Base-by-base conservation (phyloP, 2,888 invertebrate species). In the Eupeodes latifasciatus region DNA sequence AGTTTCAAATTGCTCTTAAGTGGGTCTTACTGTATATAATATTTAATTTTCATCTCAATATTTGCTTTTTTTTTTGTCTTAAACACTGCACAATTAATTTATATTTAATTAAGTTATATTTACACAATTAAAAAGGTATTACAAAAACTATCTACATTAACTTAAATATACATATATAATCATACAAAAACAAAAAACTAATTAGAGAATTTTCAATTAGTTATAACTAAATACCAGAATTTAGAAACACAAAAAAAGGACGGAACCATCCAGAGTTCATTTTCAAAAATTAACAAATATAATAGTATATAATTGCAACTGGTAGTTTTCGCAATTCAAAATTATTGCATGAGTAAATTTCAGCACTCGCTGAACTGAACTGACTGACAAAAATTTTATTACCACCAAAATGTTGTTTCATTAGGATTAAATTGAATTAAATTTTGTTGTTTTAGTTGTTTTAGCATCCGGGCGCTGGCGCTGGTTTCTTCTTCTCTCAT, bases 351-450 rank as follows among this genome's bases (percentile, higher is more conserved):
- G 67, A 76, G 51, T 47, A 7, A 55, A 81, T 44, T 57, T 71
- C 64, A 75, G 51, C 57, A 53, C 75, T 12, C 3, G 27, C 27
- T 27, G 27, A 27, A 40, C 55, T 80, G 71, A 69, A 27, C 27
- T 27, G 49, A 57, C n/a, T 53, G 75, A 9, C 2, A 27, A 40
- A 77, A 27, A 11, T 67, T 66, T 53, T 12, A 14, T 36, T 36
- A 1, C 67, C 74, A 61, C 55, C 55, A 59, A 69, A 79, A 80
- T 80, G 80, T 84, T 77, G 62, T 80, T 80, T 81, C 1, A 40
- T 40, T 40, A 40, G 40, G 40, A 40, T 40, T 40, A 40, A 74
- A 87, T 84, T 84, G 64, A 87, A 77, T 77, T 81, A 49, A 61
- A 75, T 47, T 40, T 27, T 27, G 27, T 27, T 27, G 27, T 27